These are phyloP conservation scores for Epicauta chinensis DNA, from an alignment of 1,140 invertebrate genomes.

Conservation along the genomic window DNA sequence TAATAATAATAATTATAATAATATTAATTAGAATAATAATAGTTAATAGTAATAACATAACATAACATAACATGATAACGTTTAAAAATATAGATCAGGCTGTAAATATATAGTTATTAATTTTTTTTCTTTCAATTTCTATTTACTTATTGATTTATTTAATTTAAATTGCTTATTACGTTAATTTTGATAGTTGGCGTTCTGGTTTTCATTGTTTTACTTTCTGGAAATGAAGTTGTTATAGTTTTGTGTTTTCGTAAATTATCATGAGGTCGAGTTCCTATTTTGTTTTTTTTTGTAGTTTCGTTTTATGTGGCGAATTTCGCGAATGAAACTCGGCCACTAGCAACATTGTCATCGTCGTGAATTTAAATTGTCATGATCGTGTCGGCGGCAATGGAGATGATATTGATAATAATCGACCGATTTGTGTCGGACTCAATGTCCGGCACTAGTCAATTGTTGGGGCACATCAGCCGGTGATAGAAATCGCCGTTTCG, in stretches of 20 bases:
- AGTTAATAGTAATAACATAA: not conserved
- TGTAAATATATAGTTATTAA: conserved; percentile 32
- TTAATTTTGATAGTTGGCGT: conserved; percentile 24
- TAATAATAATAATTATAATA: conserved; percentile 15
- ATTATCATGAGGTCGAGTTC: conserved; percentile 8
- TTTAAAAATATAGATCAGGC: conserved; percentile 38
- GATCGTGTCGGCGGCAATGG: not conserved
- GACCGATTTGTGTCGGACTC: conserved; percentile 11
- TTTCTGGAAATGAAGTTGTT: conserved; percentile 4
- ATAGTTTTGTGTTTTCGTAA: not conserved
- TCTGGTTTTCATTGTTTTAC: conserved; percentile 21
- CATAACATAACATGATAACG: conserved; percentile 30
- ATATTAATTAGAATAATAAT: too few species aligned
- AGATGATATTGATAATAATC: not conserved
- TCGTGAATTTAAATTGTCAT: not conserved
- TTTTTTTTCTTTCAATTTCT: too few species aligned
- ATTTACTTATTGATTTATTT: conserved; percentile 5
- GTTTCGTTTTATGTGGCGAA: too few species aligned
- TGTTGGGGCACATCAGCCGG: conserved; percentile 45
- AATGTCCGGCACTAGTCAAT: conserved; percentile 53
- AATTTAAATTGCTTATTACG: conserved; percentile 24
- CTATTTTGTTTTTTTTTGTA: not conserved
- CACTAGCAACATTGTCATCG: too few species aligned
- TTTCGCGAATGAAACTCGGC: too few species aligned
- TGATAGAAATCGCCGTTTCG: conserved; percentile 46